A percentile compares a stretch with the other conserved stretches of the same genome.
phyloP scores from a whole-genome alignment of 2,888 invertebrate species.

The Microplitis deprimator region DNA sequence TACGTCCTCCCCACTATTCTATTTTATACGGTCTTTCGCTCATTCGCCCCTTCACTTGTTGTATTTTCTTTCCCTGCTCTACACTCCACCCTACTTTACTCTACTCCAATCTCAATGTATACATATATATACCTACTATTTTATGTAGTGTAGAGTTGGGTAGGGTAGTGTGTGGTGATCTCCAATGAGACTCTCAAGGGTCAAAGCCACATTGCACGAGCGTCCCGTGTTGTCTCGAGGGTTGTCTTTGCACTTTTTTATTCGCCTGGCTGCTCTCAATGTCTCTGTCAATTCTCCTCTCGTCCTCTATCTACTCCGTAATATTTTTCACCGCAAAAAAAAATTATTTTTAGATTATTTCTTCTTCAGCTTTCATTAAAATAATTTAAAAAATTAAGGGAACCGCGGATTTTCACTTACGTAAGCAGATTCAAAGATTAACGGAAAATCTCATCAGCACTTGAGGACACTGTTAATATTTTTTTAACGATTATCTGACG shows the following conservation, averaged over 20 bases:
- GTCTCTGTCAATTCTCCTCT: neutral
- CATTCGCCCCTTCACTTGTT: constrained; percentile 30
- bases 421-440: too few species aligned
- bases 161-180: neutral
- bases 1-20: constrained; percentile 37
- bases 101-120: constrained; percentile 18
- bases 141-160: neutral
- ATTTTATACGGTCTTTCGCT: constrained; percentile 37
- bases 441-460: too few species aligned
- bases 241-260: constrained; percentile 2
- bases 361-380: too few species aligned
- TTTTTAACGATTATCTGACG: too few species aligned
- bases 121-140: neutral
- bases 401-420: too few species aligned
- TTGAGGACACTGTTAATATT: too few species aligned
- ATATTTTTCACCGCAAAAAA: neutral
- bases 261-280: constrained; percentile 1
- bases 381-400: too few species aligned
- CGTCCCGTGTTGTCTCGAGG: neutral
- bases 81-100: constrained; percentile 45
- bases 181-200: constrained; percentile 48
- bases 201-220: constrained; percentile 53
- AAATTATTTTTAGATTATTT: neutral
- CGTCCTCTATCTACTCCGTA: neutral
- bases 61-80: constrained; percentile 32